Evolutionary conservation across 2,113 vertebrate genomes (phyloP).

Genomic region (Donacobius atricapilla): DNA sequence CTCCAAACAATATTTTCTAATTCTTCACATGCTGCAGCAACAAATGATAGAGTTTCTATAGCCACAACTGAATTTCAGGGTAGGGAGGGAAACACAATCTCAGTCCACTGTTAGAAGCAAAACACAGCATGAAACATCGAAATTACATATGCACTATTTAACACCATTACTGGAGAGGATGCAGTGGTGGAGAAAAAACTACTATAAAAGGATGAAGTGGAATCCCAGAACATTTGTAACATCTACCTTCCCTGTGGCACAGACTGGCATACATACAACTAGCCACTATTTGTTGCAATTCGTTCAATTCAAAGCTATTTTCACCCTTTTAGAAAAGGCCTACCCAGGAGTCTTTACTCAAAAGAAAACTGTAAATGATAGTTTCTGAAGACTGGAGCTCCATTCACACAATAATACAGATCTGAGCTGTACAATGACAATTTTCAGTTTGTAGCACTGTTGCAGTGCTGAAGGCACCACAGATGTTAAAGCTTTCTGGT

Average conservation of each 20-base stretch:
- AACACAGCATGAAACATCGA: conserved; percentile 8
- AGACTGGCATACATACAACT: background rate
- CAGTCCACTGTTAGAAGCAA: background rate
- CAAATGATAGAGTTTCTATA: background rate
- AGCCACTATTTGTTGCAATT: background rate
- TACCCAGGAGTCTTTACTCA: background rate
- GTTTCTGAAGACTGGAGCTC: background rate
- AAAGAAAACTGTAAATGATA: background rate
- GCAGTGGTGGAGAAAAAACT: conserved; percentile 1
- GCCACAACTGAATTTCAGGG: background rate
- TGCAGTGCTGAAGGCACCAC: background rate
- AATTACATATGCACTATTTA: conserved; percentile 63
- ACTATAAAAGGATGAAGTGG: background rate
- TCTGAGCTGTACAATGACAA: background rate
- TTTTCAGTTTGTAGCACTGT: background rate
- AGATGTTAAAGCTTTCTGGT: background rate
- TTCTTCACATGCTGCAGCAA: conserved; percentile 34
- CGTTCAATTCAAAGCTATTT: conserved; percentile 12
- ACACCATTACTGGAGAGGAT: conserved; percentile 45
- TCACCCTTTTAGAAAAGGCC: background rate
- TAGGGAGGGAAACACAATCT: background rate
- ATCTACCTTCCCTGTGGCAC: conserved; percentile 39
- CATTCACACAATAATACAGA: background rate
- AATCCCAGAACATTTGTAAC: conserved; percentile 30
- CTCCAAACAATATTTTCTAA: conserved; percentile 27